phyloP scores from a whole-genome alignment of 2,797 vertebrate species.

The Hafferia zeledoni region DNA sequence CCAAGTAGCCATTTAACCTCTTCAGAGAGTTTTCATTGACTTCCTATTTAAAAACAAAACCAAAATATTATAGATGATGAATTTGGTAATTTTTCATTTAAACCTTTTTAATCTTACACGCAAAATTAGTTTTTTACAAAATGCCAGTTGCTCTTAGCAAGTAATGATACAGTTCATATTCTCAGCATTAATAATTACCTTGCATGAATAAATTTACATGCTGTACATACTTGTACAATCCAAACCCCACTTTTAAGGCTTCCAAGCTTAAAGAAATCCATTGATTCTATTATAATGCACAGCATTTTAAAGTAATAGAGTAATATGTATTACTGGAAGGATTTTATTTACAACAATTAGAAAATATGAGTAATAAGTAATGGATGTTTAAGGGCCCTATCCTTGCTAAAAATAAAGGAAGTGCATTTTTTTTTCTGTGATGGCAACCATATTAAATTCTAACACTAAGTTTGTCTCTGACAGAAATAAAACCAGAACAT shows the following conservation, averaged over 20 bases:
- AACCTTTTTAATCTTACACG: background rate
- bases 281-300: background rate
- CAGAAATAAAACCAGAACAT: background rate
- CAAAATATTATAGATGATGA: background rate
- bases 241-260: background rate
- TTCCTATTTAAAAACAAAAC: slow-evolving; percentile 79
- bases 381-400: background rate
- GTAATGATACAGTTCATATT: background rate
- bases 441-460: background rate
- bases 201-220: background rate
- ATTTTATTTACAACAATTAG: background rate
- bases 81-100: background rate
- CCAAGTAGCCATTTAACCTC: slow-evolving; percentile 92
- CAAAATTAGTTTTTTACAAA: background rate
- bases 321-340: background rate
- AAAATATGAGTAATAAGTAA: background rate
- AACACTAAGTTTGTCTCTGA: background rate
- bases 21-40: slow-evolving; percentile 97
- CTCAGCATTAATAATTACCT: background rate
- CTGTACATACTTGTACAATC: background rate
- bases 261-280: background rate
- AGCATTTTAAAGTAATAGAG: background rate
- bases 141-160: background rate
- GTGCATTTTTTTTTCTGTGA: background rate
- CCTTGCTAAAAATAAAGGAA: background rate